Evolutionary conservation across 2,888 invertebrate genomes (phyloP).

Genomic region (Hypolimnas misippus): DNA sequence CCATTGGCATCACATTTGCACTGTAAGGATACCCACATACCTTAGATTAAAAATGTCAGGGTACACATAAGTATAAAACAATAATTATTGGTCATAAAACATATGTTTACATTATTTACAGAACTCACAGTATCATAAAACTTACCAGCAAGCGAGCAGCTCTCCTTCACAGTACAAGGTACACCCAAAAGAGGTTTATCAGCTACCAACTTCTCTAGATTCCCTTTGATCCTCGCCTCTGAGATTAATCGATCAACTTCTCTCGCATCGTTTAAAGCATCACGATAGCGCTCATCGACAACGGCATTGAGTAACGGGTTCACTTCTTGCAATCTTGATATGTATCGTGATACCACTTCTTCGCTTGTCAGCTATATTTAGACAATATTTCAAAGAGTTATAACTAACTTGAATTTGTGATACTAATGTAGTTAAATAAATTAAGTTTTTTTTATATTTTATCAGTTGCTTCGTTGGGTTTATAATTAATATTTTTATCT

Average conservation of each 20-base stretch:
- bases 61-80: no score
- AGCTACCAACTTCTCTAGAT: constrained; percentile 66
- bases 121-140: no score
- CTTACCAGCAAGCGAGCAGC: constrained; percentile 89
- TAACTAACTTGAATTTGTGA: background rate
- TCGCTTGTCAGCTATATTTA: constrained; percentile 83
- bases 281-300: constrained; percentile 86
- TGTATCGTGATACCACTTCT: constrained; percentile 84
- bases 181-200: constrained; percentile 90
- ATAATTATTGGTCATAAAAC: no score
- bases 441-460: no score
- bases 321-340: constrained; percentile 86
- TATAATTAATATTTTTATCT: no score
- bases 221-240: constrained; percentile 54
- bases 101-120: no score
- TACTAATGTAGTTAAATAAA: no score
- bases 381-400: background rate
- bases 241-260: constrained; percentile 76
- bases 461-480: background rate
- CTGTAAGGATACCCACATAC: no score
- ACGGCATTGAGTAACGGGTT: constrained; percentile 88
- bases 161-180: constrained; percentile 92
- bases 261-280: constrained; percentile 86
- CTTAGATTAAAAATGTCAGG: no score
- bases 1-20: no score